Percentiles rank a stretch among this genome's conserved stretches.
Evolutionary conservation across 2,888 invertebrate genomes (phyloP).

Genomic region (Dichetophora obliterata): DNA sequence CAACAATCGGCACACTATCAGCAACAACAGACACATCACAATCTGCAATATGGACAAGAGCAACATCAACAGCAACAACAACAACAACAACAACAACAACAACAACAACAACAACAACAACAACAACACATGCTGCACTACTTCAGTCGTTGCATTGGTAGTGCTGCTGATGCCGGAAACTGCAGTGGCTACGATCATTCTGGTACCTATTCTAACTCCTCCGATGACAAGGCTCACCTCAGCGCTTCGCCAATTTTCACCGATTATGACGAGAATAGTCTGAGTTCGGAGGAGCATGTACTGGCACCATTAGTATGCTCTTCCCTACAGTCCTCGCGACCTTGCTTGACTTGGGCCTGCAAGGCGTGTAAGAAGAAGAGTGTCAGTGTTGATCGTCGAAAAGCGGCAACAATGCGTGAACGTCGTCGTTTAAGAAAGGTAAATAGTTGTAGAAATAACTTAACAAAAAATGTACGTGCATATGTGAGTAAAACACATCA

Average conservation of each 20-base stretch:
- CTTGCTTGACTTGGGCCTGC: conserved; percentile 96
- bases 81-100: conserved; percentile 36
- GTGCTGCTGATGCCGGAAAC: background rate
- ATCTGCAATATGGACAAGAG: conserved; percentile 42
- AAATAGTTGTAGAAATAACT: too few species aligned
- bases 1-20: conserved; percentile 30
- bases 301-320: conserved; percentile 70
- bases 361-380: conserved; percentile 97
- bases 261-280: conserved; percentile 68
- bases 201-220: conserved; percentile 48
- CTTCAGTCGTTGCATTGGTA: conserved; percentile 56
- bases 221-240: conserved; percentile 51
- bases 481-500: too few species aligned
- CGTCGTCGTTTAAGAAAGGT: conserved; percentile 93
- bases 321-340: conserved; percentile 71
- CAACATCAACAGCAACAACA: conserved; percentile 43
- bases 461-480: too few species aligned
- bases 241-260: conserved; percentile 67
- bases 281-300: conserved; percentile 69
- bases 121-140: conserved; percentile 53
- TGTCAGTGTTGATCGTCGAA: conserved; percentile 93
- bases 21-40: conserved; percentile 27
- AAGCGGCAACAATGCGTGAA: conserved; percentile 97
- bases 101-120: conserved; percentile 44
- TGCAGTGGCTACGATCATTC: conserved; percentile 44